A percentile compares a stretch with the other conserved stretches of the same genome.
These are phyloP conservation scores for Hirtodrosophila confusa DNA, from an alignment of 2,888 invertebrate species.

Conservation along the genomic window DNA sequence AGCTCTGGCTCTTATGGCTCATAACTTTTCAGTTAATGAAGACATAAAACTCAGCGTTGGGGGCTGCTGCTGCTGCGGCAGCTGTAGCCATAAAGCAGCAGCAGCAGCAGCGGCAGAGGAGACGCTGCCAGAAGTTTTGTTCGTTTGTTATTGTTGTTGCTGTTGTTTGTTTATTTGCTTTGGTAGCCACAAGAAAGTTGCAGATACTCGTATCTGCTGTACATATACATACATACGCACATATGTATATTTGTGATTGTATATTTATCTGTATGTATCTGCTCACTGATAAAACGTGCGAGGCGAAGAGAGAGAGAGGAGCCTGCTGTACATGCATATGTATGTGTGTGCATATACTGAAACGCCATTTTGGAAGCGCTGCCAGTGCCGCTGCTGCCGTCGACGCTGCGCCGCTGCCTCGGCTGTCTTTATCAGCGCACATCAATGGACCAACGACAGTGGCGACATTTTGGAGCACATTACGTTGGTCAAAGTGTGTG, in stretches of 20 bases:
- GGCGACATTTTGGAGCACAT: slow-evolving; percentile 80
- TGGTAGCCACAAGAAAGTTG: slow-evolving; percentile 69
- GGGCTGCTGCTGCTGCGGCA: slow-evolving; percentile 49
- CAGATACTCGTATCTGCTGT: slow-evolving; percentile 48
- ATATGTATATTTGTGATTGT: not conserved
- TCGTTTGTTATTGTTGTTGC: slow-evolving; percentile 31
- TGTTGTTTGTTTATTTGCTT: slow-evolving; percentile 60
- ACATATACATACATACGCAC: not conserved
- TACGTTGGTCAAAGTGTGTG: slow-evolving; percentile 71
- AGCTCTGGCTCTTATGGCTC: slow-evolving; percentile 60
- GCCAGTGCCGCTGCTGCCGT: slow-evolving; percentile 25
- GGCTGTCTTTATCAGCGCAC: slow-evolving; percentile 72
- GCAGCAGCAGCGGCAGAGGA: slow-evolving; percentile 8
- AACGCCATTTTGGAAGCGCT: slow-evolving; percentile 68
- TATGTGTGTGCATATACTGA: slow-evolving; percentile 3
- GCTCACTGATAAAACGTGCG: slow-evolving; percentile 45
- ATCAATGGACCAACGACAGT: slow-evolving; percentile 78
- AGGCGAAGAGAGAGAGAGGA: slow-evolving; percentile 8
- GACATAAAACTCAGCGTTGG: slow-evolving; percentile 77
- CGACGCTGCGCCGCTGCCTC: slow-evolving; percentile 27
- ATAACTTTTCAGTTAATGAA: slow-evolving; percentile 82
- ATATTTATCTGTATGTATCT: slow-evolving; percentile 46
- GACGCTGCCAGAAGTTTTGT: slow-evolving; percentile 42
- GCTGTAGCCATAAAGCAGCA: slow-evolving; percentile 40
- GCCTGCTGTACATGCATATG: slow-evolving; percentile 1